Evolutionary conservation across 2,113 vertebrate species (phyloP), one percentile per base, ranked within the genome.

Genomic region (Sinocyclocheilus maitianheensis): DNA sequence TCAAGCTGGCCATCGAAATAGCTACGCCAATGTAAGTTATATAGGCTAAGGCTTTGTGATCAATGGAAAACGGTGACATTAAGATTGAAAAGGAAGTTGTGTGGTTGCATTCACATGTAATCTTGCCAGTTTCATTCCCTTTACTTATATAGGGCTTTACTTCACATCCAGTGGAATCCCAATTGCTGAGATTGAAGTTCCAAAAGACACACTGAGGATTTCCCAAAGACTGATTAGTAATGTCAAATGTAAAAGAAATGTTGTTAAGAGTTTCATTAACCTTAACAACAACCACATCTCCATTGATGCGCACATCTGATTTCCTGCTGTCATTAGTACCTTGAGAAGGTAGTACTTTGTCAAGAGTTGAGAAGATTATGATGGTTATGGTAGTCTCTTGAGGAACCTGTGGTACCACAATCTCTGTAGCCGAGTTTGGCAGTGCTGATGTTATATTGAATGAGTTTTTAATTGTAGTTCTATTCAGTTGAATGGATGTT

Each of bases 21-120:
- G 93, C 93, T 30, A 97, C 92, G 4, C 97, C 97, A 16, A 95
- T 78, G 0, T 91, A 94, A 0, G 95, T 96, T 60, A 88, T 88
- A 46, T 78, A 78, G 4, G 14, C 26, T n/a, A 88, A 26, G 10
- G 20, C 3, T 0, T 12, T 53, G 69, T 89, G 1, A 1, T 82
- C 14, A 0, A 84, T 84, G 22, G 2, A 4, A 0, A 82, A 55
- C 0, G 95, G 93, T 4, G 97, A 94, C 97, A 97, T 96, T 1
- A 98, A 90, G 34, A 97, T 93, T 58, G 97, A 97, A 90, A 98
- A 97, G 0, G 97, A 96, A 4, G 96, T 97, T 72, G 96, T 91
- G 60, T 94, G 94, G 46, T 83, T 88, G 79, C 97, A 98, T n/a
- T 0, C 34, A n/a, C 97, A 98, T 14, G 86, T 91, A 20, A 94